Percentiles rank a stretch among this genome's conserved stretches.
Evolutionary conservation across 2,888 invertebrate genomes (phyloP).

Genomic region (Erpobdella octoculata): DNA sequence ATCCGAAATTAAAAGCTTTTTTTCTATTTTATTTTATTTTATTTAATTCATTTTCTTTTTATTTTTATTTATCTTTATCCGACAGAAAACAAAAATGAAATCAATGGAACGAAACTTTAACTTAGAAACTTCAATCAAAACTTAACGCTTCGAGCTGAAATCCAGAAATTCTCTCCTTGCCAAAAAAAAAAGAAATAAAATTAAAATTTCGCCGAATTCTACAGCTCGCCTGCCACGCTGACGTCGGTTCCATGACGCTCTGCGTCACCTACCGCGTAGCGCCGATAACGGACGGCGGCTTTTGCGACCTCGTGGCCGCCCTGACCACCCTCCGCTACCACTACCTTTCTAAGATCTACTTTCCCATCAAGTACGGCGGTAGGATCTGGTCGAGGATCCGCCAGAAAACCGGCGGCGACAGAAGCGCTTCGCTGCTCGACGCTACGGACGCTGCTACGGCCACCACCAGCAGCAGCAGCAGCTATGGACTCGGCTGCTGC

Average conservation of each 20-base stretch:
- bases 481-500: slow-evolving; percentile 32
- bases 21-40: too few species aligned
- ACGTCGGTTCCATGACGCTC: not conserved
- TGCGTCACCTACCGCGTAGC: slow-evolving; percentile 24
- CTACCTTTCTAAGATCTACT: slow-evolving; percentile 23
- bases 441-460: slow-evolving; percentile 32
- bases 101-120: too few species aligned
- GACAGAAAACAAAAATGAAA: too few species aligned
- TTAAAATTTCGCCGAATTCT: too few species aligned
- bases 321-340: slow-evolving; percentile 20
- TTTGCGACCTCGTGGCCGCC: slow-evolving; percentile 18
- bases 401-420: slow-evolving; percentile 40
- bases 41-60: too few species aligned
- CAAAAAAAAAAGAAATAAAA: too few species aligned
- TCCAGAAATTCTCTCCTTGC: too few species aligned
- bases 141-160: too few species aligned
- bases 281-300: slow-evolving; percentile 21
- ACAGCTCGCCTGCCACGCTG: too few species aligned
- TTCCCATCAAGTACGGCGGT: slow-evolving; percentile 19
- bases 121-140: too few species aligned
- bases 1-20: too few species aligned
- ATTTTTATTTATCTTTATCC: too few species aligned
- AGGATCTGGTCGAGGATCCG: slow-evolving; percentile 3
- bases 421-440: slow-evolving; percentile 40
- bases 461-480: slow-evolving; percentile 29